Evolutionary conservation across 1,140 invertebrate genomes (phyloP), one percentile per base, ranked within the genome.

Genomic region (Drosophila bocqueti): DNA sequence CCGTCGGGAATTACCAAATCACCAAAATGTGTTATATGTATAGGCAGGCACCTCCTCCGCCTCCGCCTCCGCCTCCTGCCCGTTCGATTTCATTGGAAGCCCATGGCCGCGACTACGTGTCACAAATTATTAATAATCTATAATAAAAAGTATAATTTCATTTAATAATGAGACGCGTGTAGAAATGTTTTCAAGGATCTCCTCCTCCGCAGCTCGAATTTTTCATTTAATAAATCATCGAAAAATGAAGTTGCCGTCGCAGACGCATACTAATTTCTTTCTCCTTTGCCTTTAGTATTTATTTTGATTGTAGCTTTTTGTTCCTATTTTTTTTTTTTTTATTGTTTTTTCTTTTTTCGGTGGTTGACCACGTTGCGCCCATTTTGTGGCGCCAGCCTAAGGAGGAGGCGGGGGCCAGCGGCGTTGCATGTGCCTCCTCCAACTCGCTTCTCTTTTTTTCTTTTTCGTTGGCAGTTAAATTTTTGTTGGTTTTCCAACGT

Each of bases 61-160:
- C 13, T 5, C 55, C 13, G 4, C 11, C 38, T 21, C 29, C 29
- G 18, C 13, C 13, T 3, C 49, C 13, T 1, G 6, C 29, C 29
- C 29, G 47, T 10, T 69, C 49, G 47, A 71, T 83, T 87, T 87
- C 85, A 67, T 71, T 89, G 85, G 85, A 89, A 89, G 61, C 64
- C 81, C 71, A 57, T 40, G 54, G 21, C 24, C 6, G 55, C 47
- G 54, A 18, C 34, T 79, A 89, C 84, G 84, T 89, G 84, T 89
- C 81, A 83, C 85, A 89, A 89, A 89, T 89, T 89, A 89, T 90
- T 89, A 90, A 89, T 89, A 89, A 90, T 89, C 85, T 69, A 81
- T 79, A 89, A 90, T 89, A 90, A 90, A 89, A 89, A 73, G 78
- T 81, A 89, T 89, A 90, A 90, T 89, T 89, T 89, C 52, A 90